Base-by-base conservation (phyloP, 1,140 invertebrate species). In the Coenobita brevimanus region DNA sequence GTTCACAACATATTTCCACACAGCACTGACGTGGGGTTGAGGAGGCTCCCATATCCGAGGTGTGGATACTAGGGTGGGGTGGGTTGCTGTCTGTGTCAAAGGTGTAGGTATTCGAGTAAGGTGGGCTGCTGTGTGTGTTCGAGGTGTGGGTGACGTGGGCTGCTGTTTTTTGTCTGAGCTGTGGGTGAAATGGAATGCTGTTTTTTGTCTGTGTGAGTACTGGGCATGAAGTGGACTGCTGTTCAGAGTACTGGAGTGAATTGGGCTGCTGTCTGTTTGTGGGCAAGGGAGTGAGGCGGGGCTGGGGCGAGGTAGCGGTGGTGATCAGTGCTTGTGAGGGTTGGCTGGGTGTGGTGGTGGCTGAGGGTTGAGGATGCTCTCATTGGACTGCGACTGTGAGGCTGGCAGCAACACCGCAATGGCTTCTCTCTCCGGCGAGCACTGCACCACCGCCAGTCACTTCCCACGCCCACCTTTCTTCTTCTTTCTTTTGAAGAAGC, bases 401-500 rank as follows among this genome's bases (percentile, higher is more conserved):
- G 95, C 94, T 88, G 94, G 94, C 91, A 94, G 93, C 87, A 95
- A 92, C 91, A 95, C 92, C 54, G 94, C 95, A 82, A 95, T 94
- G 91, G 94, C 95, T 92, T 95, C 95, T 91, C 94, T 94, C 92
- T 95, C 95, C 17, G 82, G 89, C 90, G 94, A 89, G 83, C 91
- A 85, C 76, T 90, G 89, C 54, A 90, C 91, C 92, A 89, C 92
- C 92, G 91, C 89, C 89, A 92, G 91, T 92, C 91, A 92, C 90
- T 92, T 92, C 62, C 91, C 91, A 71, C 89, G 83, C 71, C 94
- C 95, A 91, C 95, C 95, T 95, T 98, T 98, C 95, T 98, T 98
- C 96, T 98, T 98, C 96, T 97, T 97, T 93, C 97, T 95, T 93
- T 97, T 97, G 95, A 98, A 98, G 95, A 98, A 98, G 94, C 97